These are phyloP conservation scores for Sebastolobus alascanus DNA, from an alignment of 2,797 vertebrate genomes.

Conservation along the genomic window DNA sequence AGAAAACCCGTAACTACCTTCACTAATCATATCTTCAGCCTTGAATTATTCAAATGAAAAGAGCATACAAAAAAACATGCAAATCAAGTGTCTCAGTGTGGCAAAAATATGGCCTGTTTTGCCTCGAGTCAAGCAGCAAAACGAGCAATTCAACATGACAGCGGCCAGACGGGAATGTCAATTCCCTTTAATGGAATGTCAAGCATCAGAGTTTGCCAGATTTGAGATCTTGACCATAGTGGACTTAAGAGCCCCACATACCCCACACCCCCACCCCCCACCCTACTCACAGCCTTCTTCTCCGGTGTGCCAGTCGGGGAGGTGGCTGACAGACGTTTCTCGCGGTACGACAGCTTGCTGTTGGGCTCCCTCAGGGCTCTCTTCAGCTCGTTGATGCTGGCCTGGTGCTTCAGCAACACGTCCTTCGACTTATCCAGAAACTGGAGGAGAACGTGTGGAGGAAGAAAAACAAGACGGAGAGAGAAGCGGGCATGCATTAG, in stretches of 20 bases:
- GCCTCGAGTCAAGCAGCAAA: conserved; percentile 12
- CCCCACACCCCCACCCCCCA: not conserved
- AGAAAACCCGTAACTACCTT: not conserved
- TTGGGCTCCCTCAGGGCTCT: conserved; percentile 95
- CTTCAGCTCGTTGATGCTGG: conserved; percentile 99
- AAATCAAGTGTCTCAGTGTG: conserved; percentile 7
- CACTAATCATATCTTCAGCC: conserved; percentile 19
- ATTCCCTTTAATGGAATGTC: conserved; percentile 42
- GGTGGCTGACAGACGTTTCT: conserved; percentile 90
- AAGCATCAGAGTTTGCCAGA: conserved; percentile 32
- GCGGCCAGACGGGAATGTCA: conserved; percentile 24
- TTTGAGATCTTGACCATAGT: conserved; percentile 29
- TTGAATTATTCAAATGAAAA: conserved; percentile 32
- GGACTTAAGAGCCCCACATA: conserved; percentile 2
- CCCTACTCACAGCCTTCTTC: conserved; percentile 88
- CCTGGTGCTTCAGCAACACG: conserved; percentile 97
- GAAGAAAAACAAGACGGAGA: conserved; percentile 11
- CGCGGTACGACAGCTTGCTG: conserved; percentile 94
- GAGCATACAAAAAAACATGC: conserved; percentile 6
- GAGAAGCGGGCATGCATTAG: conserved; percentile 7
- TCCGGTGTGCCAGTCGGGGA: conserved; percentile 92
- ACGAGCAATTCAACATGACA: conserved; percentile 10
- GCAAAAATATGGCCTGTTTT: conserved; percentile 1
- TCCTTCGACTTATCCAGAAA: conserved; percentile 98
- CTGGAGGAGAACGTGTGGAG: conserved; percentile 73